Conservation (phyloP, 2,888 invertebrate genomes). For the Tubulanus polymorphus region DNA sequence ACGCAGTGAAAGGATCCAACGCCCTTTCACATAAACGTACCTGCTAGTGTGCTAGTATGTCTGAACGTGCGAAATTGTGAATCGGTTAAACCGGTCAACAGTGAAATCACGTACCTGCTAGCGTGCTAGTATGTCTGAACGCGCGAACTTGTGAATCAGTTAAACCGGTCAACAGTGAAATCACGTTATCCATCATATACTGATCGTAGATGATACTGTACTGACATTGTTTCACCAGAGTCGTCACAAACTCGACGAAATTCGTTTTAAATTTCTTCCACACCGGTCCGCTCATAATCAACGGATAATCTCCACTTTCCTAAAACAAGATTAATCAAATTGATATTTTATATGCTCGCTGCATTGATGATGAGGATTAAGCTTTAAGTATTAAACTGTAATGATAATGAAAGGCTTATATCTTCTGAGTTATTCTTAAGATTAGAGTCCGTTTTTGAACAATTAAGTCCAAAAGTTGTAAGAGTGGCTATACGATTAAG, state of each 20-base stretch:
- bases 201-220: constrained; percentile 99
- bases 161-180: constrained; percentile 90
- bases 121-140: constrained; percentile 86
- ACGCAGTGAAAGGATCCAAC: no score
- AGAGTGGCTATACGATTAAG: no score
- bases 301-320: constrained; percentile 98
- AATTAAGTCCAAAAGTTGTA: no score
- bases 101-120: constrained; percentile 81
- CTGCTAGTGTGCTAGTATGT: constrained; percentile 87
- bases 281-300: constrained; percentile 92
- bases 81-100: constrained; percentile 94
- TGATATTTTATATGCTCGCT: no score
- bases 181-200: constrained; percentile 97
- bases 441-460: no score
- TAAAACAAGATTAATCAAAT: no score
- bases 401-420: no score
- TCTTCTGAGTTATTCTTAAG: no score
- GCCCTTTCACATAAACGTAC: no score
- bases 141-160: constrained; percentile 93
- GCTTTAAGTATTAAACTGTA: no score
- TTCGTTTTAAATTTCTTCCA: constrained; percentile 96
- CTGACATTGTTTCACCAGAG: constrained; percentile 94
- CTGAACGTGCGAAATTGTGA: constrained; percentile 88
- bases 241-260: constrained; percentile 94
- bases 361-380: no score